Percentiles rank a stretch among this genome's conserved stretches.
Evolutionary conservation across 2,113 vertebrate species (phyloP).

Genomic region (Melozone crissalis): DNA sequence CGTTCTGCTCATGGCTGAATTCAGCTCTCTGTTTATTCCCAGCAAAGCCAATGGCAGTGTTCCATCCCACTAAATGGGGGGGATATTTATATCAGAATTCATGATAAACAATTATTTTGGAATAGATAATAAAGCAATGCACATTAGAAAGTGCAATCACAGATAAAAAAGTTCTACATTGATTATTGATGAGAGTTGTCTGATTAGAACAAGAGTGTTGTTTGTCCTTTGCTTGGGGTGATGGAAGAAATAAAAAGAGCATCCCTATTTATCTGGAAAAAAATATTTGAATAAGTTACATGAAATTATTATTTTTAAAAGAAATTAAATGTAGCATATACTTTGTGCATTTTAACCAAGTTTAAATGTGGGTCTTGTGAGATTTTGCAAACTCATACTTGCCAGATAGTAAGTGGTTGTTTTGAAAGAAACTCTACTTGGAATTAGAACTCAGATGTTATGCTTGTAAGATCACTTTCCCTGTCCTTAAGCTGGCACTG

Average conservation of each 20-base stretch:
- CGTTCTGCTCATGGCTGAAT: background rate
- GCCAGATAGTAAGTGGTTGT: background rate
- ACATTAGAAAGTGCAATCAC: background rate
- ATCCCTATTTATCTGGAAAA: background rate
- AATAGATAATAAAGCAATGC: background rate
- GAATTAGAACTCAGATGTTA: background rate
- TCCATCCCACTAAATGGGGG: background rate
- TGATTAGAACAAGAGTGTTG: background rate
- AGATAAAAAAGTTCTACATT: background rate
- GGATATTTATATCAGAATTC: background rate
- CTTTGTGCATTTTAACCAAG: background rate
- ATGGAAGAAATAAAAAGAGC: background rate
- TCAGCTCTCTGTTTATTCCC: background rate
- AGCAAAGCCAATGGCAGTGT: background rate
- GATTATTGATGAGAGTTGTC: background rate
- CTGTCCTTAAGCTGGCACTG: background rate
- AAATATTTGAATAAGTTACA: background rate
- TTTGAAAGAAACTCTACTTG: background rate
- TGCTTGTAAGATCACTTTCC: background rate
- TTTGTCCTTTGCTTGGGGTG: background rate
- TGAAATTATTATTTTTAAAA: background rate
- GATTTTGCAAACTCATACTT: background rate
- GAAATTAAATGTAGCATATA: background rate
- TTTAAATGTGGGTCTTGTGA: background rate
- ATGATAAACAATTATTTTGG: background rate